phyloP scores from a whole-genome alignment of 1,140 invertebrate genomes.

The Neotoxoptera formosana region DNA sequence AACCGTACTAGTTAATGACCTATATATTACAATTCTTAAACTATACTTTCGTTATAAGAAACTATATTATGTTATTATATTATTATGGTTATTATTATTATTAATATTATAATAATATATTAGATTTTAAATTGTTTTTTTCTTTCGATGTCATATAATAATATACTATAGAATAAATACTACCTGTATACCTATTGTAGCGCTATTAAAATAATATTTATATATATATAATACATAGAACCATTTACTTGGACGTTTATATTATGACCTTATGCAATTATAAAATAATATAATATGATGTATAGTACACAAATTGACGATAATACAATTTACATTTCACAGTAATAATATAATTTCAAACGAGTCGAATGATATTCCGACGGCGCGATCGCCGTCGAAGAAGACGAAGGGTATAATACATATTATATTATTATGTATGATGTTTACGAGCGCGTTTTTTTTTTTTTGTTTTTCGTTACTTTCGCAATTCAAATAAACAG shows the following conservation, averaged over 20 bases:
- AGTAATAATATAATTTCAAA: not conserved
- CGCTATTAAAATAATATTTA: not conserved
- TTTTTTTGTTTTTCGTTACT: not conserved
- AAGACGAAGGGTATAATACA: not conserved
- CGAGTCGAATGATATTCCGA: not conserved
- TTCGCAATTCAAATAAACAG: not conserved
- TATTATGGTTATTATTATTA: constrained; percentile 20
- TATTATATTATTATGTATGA: too few species aligned
- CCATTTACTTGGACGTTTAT: not conserved
- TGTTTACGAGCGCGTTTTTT: too few species aligned
- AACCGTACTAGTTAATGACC: constrained; percentile 7
- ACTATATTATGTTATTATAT: not conserved
- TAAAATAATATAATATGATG: not conserved
- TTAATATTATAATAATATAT: not conserved
- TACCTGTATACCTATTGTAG: constrained; percentile 17
- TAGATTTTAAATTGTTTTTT: not conserved
- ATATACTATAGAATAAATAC: not conserved
- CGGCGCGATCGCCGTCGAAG: not conserved
- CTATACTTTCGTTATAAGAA: constrained; percentile 9
- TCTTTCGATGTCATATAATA: not conserved
- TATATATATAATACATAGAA: not conserved
- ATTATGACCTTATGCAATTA: not conserved
- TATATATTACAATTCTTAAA: constrained; percentile 10
- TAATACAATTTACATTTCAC: too few species aligned
- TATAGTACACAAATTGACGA: not conserved